These are phyloP conservation scores for Seriola quinqueradiata DNA, from an alignment of 2,113 vertebrate genomes.

Conservation along the genomic window DNA sequence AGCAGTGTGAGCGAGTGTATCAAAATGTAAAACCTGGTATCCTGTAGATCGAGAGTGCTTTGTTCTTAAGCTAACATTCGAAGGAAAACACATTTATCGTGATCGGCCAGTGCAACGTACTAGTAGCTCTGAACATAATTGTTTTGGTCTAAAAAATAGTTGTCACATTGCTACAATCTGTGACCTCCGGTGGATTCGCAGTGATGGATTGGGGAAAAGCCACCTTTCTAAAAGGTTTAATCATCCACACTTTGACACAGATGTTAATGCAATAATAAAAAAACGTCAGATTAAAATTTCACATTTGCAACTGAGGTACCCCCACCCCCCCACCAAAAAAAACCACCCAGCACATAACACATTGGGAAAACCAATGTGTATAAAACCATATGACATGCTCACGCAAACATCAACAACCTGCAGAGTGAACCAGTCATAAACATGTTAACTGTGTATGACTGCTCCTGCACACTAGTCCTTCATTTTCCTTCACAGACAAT, in stretches of 20 bases:
- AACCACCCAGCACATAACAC: constrained; percentile 73
- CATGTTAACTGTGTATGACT: constrained; percentile 34
- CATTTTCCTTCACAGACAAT: constrained; percentile 73
- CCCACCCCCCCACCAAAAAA: constrained; percentile 14
- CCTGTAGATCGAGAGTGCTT: constrained; percentile 67
- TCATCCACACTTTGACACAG: constrained; percentile 60
- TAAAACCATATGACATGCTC: constrained; percentile 64
- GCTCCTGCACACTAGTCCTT: constrained; percentile 64
- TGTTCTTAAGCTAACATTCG: constrained; percentile 63
- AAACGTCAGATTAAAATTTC: constrained; percentile 76
- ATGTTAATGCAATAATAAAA: constrained; percentile 74
- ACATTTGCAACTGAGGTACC: constrained; percentile 80
- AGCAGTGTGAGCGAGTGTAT: constrained; percentile 58
- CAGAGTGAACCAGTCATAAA: constrained; percentile 47
- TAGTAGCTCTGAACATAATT: constrained; percentile 65
- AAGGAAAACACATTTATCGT: constrained; percentile 51
- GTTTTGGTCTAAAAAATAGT: constrained; percentile 74
- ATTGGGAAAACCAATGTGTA: constrained; percentile 69
- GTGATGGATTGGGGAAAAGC: constrained; percentile 47
- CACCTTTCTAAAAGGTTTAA: constrained; percentile 58
- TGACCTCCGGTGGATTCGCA: constrained; percentile 76
- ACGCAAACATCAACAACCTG: constrained; percentile 56
- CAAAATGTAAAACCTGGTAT: constrained; percentile 67
- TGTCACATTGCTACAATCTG: constrained; percentile 75
- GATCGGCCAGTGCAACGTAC: constrained; percentile 75